Evolutionary conservation across 2,113 vertebrate species (phyloP), one percentile per base, ranked within the genome.

Genomic region (Brienomyrus brachyistius): DNA sequence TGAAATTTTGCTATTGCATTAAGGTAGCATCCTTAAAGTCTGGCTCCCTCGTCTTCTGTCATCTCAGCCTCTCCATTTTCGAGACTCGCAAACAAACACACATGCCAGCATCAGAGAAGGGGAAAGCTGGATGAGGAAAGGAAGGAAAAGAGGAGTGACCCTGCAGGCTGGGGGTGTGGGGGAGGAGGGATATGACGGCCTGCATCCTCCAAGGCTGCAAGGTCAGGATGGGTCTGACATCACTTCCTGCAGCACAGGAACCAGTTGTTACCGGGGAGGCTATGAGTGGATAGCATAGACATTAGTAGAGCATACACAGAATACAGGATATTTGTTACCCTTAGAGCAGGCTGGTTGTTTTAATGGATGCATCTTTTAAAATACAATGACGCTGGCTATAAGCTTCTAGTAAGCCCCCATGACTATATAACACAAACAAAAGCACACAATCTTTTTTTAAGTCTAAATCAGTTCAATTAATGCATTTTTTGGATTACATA

Each of bases 241-340:
- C 93, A 92, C 92, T 94, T 96, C 95, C 94, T 95, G 93, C 93
- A 93, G 91, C 88, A 94, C 94, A 95, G 95, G 95, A 95, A 92
- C 70, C 92, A 94, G 89, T 90, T 90, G 92, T 90, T 74, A 85
- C 93, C 91, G 15, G 89, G 89, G 92, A 89, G 31, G 23, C 83
- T 6, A 84, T 70, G 87, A 23, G 47, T 17, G 88, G n/a, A 47
- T 54, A 51, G 15, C 23, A 43, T 90, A 17, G 77, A 48, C 51
- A 45, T 62, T 88, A 85, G 88, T 35, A 83, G 88, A 45, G 59
- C 48, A 90, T 80, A 87, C 87, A 89, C 92, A 91, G 92, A 91
- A 90, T 91, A 90, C 90, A 89, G 90, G 85, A 91, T 88, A 87
- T 91, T 19, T 82, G 91, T 93, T 92, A 93, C 95, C 93, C 91